Percentiles rank a stretch among this genome's conserved stretches.
Evolutionary conservation across 2,113 vertebrate genomes (phyloP).

Genomic region (Ophthalmolycus amberensis): DNA sequence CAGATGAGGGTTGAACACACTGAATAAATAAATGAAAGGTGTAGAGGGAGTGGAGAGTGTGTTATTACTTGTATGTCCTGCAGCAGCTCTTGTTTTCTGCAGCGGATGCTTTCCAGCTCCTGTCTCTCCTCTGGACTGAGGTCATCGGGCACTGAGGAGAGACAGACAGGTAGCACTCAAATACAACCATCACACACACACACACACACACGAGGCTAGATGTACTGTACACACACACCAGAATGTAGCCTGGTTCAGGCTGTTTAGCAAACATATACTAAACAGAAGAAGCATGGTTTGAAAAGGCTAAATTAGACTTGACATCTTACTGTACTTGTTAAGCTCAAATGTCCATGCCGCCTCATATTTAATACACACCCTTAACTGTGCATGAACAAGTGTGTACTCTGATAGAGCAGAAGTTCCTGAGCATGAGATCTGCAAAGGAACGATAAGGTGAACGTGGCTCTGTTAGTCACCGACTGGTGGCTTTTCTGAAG

Average conservation of each 20-base stretch:
- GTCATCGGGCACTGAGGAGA: constrained; percentile 90
- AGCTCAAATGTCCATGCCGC: not conserved
- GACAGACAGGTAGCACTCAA: constrained; percentile 24
- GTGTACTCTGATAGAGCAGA: constrained; percentile 46
- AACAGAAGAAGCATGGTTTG: not conserved
- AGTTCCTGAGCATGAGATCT: constrained; percentile 24
- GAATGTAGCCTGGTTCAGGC: no score
- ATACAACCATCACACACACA: constrained; percentile 13
- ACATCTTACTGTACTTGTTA: not conserved
- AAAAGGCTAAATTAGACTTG: not conserved
- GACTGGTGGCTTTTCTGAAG: constrained; percentile 37
- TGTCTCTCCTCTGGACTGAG: constrained; percentile 95
- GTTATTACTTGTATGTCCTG: constrained; percentile 93
- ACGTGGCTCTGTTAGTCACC: not conserved
- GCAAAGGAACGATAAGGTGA: constrained; percentile 52
- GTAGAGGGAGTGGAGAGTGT: not conserved
- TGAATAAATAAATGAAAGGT: not conserved
- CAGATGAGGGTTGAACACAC: constrained; percentile 8
- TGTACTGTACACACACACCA: not conserved
- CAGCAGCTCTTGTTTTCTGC: constrained; percentile 95
- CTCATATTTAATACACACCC: constrained; percentile 21
- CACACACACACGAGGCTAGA: not conserved
- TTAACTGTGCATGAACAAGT: not conserved
- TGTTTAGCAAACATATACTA: not conserved
- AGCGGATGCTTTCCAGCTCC: constrained; percentile 95